Evolutionary conservation across 2,797 vertebrate genomes (phyloP).

Genomic region (Phalloptychus januarius): DNA sequence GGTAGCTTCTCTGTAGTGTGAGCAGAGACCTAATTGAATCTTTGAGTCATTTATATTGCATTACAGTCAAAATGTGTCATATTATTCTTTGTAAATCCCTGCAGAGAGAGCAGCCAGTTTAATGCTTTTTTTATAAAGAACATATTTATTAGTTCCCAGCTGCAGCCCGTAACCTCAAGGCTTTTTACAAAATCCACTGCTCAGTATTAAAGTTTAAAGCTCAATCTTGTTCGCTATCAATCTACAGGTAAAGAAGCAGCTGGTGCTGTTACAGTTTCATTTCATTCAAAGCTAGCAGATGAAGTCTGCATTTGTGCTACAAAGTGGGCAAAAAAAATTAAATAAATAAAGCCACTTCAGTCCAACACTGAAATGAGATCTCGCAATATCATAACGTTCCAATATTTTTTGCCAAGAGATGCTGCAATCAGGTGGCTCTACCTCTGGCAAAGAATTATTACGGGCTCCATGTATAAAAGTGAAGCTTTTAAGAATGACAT

Average conservation of each 20-base stretch:
- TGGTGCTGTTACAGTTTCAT: conserved; percentile 25
- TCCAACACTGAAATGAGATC: not conserved
- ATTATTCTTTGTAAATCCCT: conserved; percentile 8
- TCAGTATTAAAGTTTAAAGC: conserved; percentile 16
- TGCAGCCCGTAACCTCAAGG: not conserved
- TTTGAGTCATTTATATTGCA: conserved; percentile 10
- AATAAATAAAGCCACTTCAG: not conserved
- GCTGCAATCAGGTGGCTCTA: not conserved
- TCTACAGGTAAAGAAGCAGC: conserved; percentile 27
- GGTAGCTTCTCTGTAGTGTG: conserved; percentile 10
- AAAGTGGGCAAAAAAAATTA: conserved; percentile 9
- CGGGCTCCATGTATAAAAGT: not conserved
- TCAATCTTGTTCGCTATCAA: conserved; percentile 24
- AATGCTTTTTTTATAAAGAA: conserved; percentile 4
- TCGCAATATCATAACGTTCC: not conserved
- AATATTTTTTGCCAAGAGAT: not conserved
- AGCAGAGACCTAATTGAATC: conserved; percentile 1
- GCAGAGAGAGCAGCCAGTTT: not conserved
- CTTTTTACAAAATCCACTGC: conserved; percentile 1
- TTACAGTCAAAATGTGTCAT: conserved; percentile 5
- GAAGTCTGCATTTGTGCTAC: conserved; percentile 21
- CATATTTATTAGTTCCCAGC: not conserved
- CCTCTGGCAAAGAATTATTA: not conserved
- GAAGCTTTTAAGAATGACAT: not conserved
- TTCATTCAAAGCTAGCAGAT: conserved; percentile 11